These are phyloP conservation scores for Atrina japonica DNA, from an alignment of 2,888 invertebrate genomes.

Conservation along the genomic window DNA sequence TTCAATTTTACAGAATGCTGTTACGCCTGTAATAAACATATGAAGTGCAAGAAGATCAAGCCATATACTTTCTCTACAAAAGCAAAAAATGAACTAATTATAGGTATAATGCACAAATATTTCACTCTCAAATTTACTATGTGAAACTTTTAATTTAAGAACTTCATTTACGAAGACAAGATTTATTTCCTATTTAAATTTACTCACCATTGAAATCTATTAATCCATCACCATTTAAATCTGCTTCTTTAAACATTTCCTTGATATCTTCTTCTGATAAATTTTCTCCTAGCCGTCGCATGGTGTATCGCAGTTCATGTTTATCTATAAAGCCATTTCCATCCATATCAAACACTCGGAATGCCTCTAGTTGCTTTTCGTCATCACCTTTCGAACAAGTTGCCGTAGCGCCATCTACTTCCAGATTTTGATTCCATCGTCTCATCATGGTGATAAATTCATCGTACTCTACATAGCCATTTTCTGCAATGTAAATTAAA, in stretches of 20 bases:
- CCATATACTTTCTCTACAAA: too few relatives aligned
- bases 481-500: conserved; percentile 64
- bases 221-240: conserved; percentile 77
- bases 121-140: too few relatives aligned
- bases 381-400: conserved; percentile 43
- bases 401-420: conserved; percentile 43
- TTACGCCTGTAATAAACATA: too few relatives aligned
- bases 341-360: conserved; percentile 75
- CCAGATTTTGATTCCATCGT: conserved; percentile 59
- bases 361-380: conserved; percentile 68
- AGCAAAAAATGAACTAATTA: too few relatives aligned
- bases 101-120: too few relatives aligned
- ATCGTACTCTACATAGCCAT: conserved; percentile 76
- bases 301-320: conserved; percentile 76
- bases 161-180: too few relatives aligned
- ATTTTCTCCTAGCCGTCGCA: conserved; percentile 77
- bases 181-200: too few relatives aligned
- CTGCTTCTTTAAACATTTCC: conserved; percentile 78
- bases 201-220: conserved; percentile 80
- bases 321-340: conserved; percentile 78
- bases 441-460: conserved; percentile 77
- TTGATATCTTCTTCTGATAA: conserved; percentile 77
- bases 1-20: too few relatives aligned
- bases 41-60: too few relatives aligned
- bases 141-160: too few relatives aligned